A percentile compares a stretch with the other conserved stretches of the same genome.
phyloP scores from a whole-genome alignment of 2,797 vertebrate species.

The Hephaestus fuliginosus region DNA sequence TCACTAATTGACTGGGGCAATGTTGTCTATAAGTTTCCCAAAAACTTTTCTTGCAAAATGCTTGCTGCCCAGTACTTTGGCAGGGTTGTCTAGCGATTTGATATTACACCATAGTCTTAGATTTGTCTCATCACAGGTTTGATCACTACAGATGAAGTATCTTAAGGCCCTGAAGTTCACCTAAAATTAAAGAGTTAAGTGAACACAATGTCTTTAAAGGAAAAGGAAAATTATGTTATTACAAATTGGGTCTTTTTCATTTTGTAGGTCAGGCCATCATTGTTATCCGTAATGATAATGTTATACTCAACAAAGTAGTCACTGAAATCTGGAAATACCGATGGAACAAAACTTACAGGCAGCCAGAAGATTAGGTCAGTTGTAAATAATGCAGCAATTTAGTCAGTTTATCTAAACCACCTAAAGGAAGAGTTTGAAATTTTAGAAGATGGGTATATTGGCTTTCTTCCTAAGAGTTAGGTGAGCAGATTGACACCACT shows the following conservation, averaged over 20 bases:
- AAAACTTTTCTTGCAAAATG: conserved; percentile 10
- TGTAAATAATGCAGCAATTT: neutral
- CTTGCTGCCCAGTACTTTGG: neutral
- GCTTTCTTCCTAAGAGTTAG: neutral
- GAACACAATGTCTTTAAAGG: neutral
- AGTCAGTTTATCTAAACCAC: neutral
- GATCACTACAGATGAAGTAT: neutral
- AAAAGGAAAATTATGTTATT: neutral
- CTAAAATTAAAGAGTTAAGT: neutral
- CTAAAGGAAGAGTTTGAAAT: neutral
- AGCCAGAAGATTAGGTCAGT: neutral
- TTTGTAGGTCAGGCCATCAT: neutral
- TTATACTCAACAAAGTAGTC: no score
- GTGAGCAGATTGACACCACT: neutral
- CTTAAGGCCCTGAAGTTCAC: neutral
- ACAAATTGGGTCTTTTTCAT: neutral
- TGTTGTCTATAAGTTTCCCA: conserved; percentile 1
- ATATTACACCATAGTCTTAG: neutral
- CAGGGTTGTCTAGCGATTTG: neutral
- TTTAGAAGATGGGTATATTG: neutral
- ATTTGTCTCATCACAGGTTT: conserved; percentile 5
- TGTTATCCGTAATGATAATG: neutral
- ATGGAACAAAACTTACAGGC: neutral
- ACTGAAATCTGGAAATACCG: neutral
- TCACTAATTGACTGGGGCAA: conserved; percentile 15